Evolutionary conservation across 1,140 invertebrate species (phyloP).

Genomic region (Cydia splendana): DNA sequence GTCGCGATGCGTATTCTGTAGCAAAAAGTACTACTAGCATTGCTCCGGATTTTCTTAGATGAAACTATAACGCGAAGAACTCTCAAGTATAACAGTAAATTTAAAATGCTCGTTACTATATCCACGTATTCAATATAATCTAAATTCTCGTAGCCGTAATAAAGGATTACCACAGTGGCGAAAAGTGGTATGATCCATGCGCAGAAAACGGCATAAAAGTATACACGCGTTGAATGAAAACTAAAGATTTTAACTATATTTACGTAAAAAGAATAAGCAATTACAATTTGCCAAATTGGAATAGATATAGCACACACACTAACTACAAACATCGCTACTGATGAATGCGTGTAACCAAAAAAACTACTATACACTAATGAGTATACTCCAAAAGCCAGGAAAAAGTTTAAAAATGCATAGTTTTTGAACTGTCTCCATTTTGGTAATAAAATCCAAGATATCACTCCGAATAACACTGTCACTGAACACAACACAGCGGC

Average conservation of each 20-base stretch:
- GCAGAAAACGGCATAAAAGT: background rate
- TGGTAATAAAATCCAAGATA: slow-evolving; percentile 8
- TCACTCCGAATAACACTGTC: background rate
- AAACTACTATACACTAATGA: background rate
- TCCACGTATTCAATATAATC: background rate
- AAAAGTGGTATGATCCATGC: background rate
- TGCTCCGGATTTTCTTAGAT: background rate
- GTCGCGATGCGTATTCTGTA: background rate
- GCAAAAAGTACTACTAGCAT: background rate
- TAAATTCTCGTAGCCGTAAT: background rate
- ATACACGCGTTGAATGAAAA: background rate
- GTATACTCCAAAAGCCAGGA: background rate
- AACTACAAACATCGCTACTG: background rate
- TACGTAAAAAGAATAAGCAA: slow-evolving; percentile 12
- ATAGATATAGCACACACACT: background rate
- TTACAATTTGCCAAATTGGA: background rate
- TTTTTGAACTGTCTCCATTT: slow-evolving; percentile 18
- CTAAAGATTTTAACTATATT: slow-evolving; percentile 1
- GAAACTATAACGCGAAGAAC: background rate
- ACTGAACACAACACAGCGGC: background rate
- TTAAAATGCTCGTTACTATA: background rate
- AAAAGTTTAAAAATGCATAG: background rate
- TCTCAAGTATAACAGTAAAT: background rate
- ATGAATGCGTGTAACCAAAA: background rate
- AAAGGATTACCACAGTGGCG: background rate